A percentile compares a stretch with the other conserved stretches of the same genome.
phyloP scores from a whole-genome alignment of 1,140 invertebrate genomes.

The Drosophila serrata region DNA sequence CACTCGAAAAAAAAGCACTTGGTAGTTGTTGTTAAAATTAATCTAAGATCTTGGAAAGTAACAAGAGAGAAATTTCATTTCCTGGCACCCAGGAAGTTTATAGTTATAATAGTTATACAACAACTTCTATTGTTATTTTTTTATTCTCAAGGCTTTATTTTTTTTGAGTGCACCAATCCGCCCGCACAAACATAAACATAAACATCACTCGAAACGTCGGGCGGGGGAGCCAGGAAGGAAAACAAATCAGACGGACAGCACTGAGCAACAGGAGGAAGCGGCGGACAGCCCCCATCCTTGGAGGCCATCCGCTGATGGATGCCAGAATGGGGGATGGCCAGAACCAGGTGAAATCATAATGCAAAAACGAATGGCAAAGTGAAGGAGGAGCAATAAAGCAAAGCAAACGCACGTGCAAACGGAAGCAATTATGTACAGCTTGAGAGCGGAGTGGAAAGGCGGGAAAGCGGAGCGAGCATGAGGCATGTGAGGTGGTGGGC shows the following conservation, averaged over 20 bases:
- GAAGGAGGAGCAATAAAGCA: slow-evolving; percentile 55
- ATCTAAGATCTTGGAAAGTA: too few species aligned
- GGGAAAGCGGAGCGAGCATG: slow-evolving; percentile 11
- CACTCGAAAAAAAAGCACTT: background rate
- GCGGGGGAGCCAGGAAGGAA: slow-evolving; percentile 38
- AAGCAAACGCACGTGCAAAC: slow-evolving; percentile 78
- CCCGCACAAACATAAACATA: slow-evolving; percentile 50
- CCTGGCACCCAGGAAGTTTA: too few species aligned
- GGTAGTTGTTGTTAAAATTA: background rate
- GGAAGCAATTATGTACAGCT: slow-evolving; percentile 81
- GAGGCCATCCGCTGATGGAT: slow-evolving; percentile 33
- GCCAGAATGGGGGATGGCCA: slow-evolving; percentile 23
- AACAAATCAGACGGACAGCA: slow-evolving; percentile 76
- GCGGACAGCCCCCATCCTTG: slow-evolving; percentile 39
- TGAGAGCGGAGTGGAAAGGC: slow-evolving; percentile 19
- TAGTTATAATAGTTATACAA: too few species aligned
- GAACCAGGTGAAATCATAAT: slow-evolving; percentile 65
- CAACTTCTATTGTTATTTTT: background rate
- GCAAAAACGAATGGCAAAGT: slow-evolving; percentile 50
- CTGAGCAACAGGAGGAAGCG: slow-evolving; percentile 75
- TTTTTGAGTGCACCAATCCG: slow-evolving; percentile 11
- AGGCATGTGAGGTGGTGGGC: slow-evolving; percentile 8
- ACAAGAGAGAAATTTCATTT: too few species aligned
- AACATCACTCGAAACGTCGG: slow-evolving; percentile 62
- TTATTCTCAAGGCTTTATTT: too few species aligned